Base-by-base conservation (phyloP, 2,797 vertebrate genomes). In the Nothura maculosa region DNA sequence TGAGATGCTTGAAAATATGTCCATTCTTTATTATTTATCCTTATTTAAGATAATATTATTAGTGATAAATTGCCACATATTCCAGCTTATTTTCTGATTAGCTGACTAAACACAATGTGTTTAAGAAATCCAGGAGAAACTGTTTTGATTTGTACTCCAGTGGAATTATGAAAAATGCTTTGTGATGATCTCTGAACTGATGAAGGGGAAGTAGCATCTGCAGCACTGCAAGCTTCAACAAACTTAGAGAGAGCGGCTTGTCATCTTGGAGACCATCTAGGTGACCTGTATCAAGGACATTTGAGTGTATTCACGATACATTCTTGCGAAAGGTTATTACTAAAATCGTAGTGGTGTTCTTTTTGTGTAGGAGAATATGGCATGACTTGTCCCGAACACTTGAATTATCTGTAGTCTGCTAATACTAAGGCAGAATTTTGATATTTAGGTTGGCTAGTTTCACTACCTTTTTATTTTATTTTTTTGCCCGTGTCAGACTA, bases 351-450 rank as follows among this genome's bases (percentile, higher is more conserved):
- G 22, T 34, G 10, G 14, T 86, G 27, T 24, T 63, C 62, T 91
- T 73, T 25, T 32, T 93, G 9, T 13, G 11, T 8, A 86, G 55
- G 55, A 86, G 84, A 92, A 86, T 21, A 72, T 25, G 4, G 14
- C 47, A 57, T 86, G 81, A 70, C 55, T 90, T 84, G 43, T 11
- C 91, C 74, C 77, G 36, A 92, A 77, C 63, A 64, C 52, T 21
- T 77, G 68, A 61, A 17, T 45, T 86, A 61, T 91, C 57, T 90
- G 63, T 54, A 55, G 27, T 92, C 77, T 88, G 32, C 20, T 91
- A 62, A 84, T 72, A 76, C 42, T 76, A 48, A 89, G 34, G 34
- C 52, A 47, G 1, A 66, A 10, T 81, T 91, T 80, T 11, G 1
- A 6, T 61, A 38, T 32, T 67, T 43, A 85, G 2, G 15, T 76